These are phyloP conservation scores for Trisateles emortualis DNA, from an alignment of 2,888 invertebrate species.

Conservation along the genomic window DNA sequence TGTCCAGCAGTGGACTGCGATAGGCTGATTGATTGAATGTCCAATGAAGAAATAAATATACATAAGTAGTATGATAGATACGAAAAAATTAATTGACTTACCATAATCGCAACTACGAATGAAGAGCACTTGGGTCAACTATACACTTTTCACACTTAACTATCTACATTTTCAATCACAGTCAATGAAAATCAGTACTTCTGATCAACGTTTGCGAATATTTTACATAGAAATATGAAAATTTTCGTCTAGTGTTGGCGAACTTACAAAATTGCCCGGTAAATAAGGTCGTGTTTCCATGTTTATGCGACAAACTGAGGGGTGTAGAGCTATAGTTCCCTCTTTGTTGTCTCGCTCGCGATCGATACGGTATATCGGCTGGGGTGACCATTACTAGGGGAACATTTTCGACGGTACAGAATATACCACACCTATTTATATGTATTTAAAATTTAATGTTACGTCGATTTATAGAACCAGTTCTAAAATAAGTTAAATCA, in stretches of 20 bases:
- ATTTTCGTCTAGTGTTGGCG: slow-evolving; percentile 43
- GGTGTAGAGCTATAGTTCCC: slow-evolving; percentile 63
- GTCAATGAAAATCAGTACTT: slow-evolving; percentile 7
- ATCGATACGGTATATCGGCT: slow-evolving; percentile 73
- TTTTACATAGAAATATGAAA: slow-evolving; percentile 21
- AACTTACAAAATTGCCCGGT: slow-evolving; percentile 54
- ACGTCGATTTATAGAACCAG: no score
- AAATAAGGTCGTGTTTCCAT: slow-evolving; percentile 75
- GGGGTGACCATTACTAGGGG: slow-evolving; percentile 69
- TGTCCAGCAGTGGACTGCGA: no score
- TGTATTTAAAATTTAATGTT: no score
- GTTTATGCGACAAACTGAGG: slow-evolving; percentile 81
- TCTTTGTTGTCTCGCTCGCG: slow-evolving; percentile 70
- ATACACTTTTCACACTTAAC: background rate
- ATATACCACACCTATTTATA: no score
- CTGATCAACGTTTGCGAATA: slow-evolving; percentile 4
- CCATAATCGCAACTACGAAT: slow-evolving; percentile 39
- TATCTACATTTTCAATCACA: slow-evolving; percentile 36
- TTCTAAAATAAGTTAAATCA: no score
- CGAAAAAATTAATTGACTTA: slow-evolving; percentile 35
- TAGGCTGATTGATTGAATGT: no score
- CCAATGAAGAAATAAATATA: no score
- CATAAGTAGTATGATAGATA: no score
- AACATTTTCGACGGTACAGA: slow-evolving; percentile 15
- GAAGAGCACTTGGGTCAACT: slow-evolving; percentile 17